Percentiles rank a stretch among this genome's conserved stretches.
Evolutionary conservation across 64 coral and sea anemone genomes (phyloP).

Genomic region (Anthopleura sola): DNA sequence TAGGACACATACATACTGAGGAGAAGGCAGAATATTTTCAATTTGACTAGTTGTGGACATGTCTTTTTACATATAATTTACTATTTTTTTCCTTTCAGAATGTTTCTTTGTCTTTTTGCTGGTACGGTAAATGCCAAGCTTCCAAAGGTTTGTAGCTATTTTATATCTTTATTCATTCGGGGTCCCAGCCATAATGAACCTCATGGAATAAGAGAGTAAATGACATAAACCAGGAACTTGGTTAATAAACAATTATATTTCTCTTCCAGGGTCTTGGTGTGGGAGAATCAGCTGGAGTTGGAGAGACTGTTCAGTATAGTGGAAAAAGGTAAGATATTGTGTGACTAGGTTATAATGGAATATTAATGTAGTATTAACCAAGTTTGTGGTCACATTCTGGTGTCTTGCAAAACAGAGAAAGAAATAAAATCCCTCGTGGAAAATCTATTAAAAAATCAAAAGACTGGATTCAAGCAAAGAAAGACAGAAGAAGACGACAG

Average conservation of each 20-base stretch:
- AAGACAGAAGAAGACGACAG: constrained; percentile 64
- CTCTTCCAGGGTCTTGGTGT: constrained; percentile 47
- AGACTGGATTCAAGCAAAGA: constrained; percentile 73
- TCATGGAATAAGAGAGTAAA: too few species aligned
- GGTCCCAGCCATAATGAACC: too few species aligned
- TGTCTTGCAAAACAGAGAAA: constrained; percentile 25
- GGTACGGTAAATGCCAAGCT: constrained; percentile 40
- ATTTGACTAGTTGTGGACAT: too few species aligned
- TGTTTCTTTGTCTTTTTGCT: constrained; percentile 75
- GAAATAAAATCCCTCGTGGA: constrained; percentile 32
- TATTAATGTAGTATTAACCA: too few species aligned
- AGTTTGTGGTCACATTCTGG: too few species aligned
- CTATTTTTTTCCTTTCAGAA: constrained; percentile 32
- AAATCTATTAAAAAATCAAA: constrained; percentile 71
- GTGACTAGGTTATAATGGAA: too few species aligned
- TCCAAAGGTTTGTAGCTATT: constrained; percentile 44
- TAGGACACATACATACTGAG: too few species aligned
- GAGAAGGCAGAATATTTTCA: too few species aligned
- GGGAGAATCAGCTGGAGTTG: constrained; percentile 12
- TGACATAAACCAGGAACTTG: too few species aligned
- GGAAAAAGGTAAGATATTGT: constrained; percentile 35
- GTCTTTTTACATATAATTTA: too few species aligned
- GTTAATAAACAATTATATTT: not conserved
- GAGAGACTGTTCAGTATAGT: constrained; percentile 50
- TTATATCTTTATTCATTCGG: not conserved